Base-by-base conservation (phyloP, 2,797 vertebrate genomes). In the Macropus fuliginosus region DNA sequence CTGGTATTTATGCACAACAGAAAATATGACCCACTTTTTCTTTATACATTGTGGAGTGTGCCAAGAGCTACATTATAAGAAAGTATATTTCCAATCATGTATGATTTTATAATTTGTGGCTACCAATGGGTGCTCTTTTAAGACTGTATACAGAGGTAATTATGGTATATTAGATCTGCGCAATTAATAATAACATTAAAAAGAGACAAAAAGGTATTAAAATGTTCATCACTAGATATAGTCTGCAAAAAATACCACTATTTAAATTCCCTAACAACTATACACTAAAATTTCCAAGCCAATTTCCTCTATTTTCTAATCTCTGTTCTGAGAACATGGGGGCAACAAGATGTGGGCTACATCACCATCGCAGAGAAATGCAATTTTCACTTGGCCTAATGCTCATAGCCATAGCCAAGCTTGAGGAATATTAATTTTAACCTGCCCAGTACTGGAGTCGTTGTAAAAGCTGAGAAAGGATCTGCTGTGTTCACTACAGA, bases 311-410 rank as follows among this genome's bases (percentile, higher is more conserved):
- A 50, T 52, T 94, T 95, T 96, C 55, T 74, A 90, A 94, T 92
- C 93, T 59, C 1, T 55, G 34, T 29, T 16, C 18, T 93, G 2
- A 66, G n/a, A 94, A 81, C 54, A 24, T 14, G 56, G 55, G 18
- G 55, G 55, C 4, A 56, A n/a, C 57, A 31, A 91, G 52, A 62
- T 92, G 40, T 46, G 87, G 31, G 87, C 10, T 91, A 87, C 87
- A 56, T 92, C 31, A 62, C 56, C n/a, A 93, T 91, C 93, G 90
- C 56, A 91, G 94, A 91, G 93, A 95, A 93, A 95, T 96, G 27
- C 95, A 57, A 92, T 94, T 95, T 97, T 95, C 96, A 94, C 92
- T 97, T 92, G 97, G 46, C 91, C 95, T 97, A 54, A 96, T 62
- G 31, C 95, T 97, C 96, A 97, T 95, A 46, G 34, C 74, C 31